These are phyloP conservation scores for Falco rusticolus DNA, from an alignment of 2,797 vertebrate genomes.

Conservation along the genomic window DNA sequence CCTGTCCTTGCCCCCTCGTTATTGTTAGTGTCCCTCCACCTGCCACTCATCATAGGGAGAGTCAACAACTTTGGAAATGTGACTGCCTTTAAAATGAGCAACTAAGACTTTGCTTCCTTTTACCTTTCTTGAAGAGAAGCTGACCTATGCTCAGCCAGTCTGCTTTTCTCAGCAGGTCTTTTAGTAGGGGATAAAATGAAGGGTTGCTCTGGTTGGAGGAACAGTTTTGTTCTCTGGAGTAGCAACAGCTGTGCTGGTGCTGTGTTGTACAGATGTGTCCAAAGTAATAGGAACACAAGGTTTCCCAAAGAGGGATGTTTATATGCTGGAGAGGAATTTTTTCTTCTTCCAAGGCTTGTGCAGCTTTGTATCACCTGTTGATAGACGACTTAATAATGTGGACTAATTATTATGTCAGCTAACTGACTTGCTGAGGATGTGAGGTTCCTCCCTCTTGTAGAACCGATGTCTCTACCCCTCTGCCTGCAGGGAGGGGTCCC, in stretches of 20 bases:
- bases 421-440: neutral
- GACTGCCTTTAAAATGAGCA: neutral
- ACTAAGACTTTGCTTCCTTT: neutral
- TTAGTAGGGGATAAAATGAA: neutral
- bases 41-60: neutral
- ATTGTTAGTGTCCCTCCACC: neutral
- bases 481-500: neutral
- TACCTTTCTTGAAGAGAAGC: neutral
- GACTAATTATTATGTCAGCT: neutral
- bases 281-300: neutral
- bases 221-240: neutral
- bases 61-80: neutral
- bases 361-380: neutral
- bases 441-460: neutral
- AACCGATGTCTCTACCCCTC: neutral
- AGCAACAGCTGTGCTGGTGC: neutral
- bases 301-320: neutral
- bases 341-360: neutral
- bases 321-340: neutral
- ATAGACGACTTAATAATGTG: neutral
- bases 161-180: neutral
- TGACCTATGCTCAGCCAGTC: neutral
- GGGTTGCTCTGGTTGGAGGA: neutral
- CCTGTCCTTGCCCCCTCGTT: accelerated
- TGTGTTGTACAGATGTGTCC: neutral